Evolutionary conservation across 2,888 invertebrate genomes (phyloP).

Genomic region (Leuctra nigra): DNA sequence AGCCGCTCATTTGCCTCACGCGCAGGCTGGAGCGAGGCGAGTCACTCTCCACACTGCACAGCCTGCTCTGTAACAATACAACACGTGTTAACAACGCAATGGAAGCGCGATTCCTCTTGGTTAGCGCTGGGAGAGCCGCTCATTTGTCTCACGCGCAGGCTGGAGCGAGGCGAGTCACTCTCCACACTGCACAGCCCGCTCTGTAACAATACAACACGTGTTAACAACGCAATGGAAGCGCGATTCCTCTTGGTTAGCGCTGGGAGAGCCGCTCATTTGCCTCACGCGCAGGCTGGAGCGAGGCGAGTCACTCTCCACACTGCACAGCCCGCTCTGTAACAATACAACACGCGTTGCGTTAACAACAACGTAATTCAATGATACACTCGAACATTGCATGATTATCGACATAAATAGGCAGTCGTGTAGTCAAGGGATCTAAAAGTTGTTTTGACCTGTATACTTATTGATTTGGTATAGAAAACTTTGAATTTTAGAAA

Average conservation of each 20-base stretch:
- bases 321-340: slow-evolving; percentile 41
- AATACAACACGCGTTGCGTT: no score
- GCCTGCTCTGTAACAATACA: slow-evolving; percentile 40
- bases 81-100: no score
- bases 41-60: slow-evolving; percentile 40
- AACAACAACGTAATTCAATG: no score
- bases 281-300: slow-evolving; percentile 40
- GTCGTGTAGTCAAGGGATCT: no score
- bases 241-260: slow-evolving; percentile 37
- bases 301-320: slow-evolving; percentile 39
- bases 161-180: slow-evolving; percentile 37
- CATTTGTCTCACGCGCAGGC: slow-evolving; percentile 41
- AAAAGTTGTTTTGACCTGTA: no score
- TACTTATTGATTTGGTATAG: no score
- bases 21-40: slow-evolving; percentile 37
- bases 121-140: slow-evolving; percentile 23
- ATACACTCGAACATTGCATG: no score
- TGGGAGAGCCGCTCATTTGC: slow-evolving; percentile 34
- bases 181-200: slow-evolving; percentile 41
- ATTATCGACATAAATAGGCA: no score
- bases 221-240: no score
- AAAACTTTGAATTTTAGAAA: no score
- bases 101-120: slow-evolving; percentile 52
- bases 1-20: slow-evolving; percentile 39
- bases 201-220: no score